Base-by-base conservation (phyloP, 1,140 invertebrate species). In the Mamestra configurata region DNA sequence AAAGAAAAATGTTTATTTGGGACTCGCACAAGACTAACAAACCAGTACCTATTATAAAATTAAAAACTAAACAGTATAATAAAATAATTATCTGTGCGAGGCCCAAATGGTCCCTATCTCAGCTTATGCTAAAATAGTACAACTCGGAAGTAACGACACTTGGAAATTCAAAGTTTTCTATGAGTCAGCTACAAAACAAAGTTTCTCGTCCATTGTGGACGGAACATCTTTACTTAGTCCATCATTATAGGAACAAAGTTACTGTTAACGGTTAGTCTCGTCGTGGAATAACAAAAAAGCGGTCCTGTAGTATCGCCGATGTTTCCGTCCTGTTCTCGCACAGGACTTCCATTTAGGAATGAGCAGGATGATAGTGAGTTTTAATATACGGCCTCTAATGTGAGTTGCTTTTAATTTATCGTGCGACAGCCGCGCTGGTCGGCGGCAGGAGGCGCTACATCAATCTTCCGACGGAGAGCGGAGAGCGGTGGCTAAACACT, bases 361-460 rank as follows among this genome's bases (percentile, higher is more conserved):
- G 88, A 93, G 86, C 66, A 88, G 86, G 90, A 91, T 85, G 82
- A 84, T 81, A 24, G 84, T 88, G 81, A 79, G 87, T 90, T 91
- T 91, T 88, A 89, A 90, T 90, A 89, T 90, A 85, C 83, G 79
- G 83, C 89, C 88, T 85, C 86, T 90, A 92, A 90, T 92, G 87
- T 88, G 89, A 90, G 89, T 88, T 86, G 86, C 81, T 87, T 90
- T 91, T 94, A 94, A 94, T 94, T 94, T 94, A 94, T 94, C 82
- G 91, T 88, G 86, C 88, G 90, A 93, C 93, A 94, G 93, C 91
- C 92, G 90, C 84, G 81, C 82, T 79, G 85, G 83, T 86, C 89
- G 79, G 85, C 81, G 84, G 86, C 84, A 86, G 89, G 86, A 88
- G 85, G 81, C 83, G 87, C 80, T 85, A 89, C 92, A 94, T 94